phyloP scores from a whole-genome alignment of 2,888 invertebrate species.

The Allolobophora icterica region DNA sequence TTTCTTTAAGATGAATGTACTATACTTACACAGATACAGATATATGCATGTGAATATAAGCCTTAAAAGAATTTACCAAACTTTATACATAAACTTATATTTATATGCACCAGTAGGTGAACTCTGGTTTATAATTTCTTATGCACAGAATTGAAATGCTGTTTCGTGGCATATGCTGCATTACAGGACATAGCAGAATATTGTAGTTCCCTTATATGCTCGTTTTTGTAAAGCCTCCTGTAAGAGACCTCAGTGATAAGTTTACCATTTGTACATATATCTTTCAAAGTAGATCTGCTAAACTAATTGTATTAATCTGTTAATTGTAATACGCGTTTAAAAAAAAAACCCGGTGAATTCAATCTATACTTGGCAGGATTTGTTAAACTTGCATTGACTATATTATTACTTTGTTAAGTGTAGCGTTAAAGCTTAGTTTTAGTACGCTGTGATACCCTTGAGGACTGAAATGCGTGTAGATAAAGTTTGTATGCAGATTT shows the following conservation, averaged over 20 bases:
- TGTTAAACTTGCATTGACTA: neutral
- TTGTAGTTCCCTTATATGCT: neutral
- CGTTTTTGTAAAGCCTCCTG: neutral
- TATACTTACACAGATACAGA: neutral
- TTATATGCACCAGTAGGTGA: neutral
- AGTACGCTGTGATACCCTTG: neutral
- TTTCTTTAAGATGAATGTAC: neutral
- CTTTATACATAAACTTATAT: neutral
- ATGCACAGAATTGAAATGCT: neutral
- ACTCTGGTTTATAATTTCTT: neutral
- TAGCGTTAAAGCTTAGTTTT: slow-evolving; percentile 4
- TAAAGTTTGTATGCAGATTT: no score
- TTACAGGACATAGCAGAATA: neutral
- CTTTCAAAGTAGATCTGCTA: neutral
- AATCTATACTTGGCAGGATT: slow-evolving; percentile 10
- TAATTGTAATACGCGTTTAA: neutral
- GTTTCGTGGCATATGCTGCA: neutral
- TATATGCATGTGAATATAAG: neutral
- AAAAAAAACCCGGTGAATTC: slow-evolving; percentile 17
- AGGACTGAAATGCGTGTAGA: neutral
- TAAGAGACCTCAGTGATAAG: neutral
- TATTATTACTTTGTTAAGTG: neutral
- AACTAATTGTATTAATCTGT: neutral
- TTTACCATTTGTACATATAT: slow-evolving; percentile 8
- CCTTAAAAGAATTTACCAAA: neutral